Percentiles rank a stretch among this genome's conserved stretches.
Evolutionary conservation across 2,888 invertebrate genomes (phyloP).

Genomic region (Chrysolina haemoptera): DNA sequence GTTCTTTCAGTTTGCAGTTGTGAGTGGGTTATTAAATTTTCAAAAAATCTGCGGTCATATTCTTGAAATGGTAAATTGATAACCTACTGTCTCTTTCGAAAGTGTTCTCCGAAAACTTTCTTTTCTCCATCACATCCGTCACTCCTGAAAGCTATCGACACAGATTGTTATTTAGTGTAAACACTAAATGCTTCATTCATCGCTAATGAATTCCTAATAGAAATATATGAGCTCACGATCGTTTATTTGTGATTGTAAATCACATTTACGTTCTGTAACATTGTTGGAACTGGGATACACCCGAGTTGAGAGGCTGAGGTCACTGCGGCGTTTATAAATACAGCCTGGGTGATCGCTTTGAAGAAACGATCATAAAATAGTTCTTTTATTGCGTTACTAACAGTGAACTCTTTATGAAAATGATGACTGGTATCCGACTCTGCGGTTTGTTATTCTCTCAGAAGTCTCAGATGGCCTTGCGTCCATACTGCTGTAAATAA

Average conservation of each 20-base stretch:
- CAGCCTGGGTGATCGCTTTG: background rate
- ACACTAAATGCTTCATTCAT: background rate
- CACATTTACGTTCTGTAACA: conserved; percentile 21
- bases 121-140: background rate
- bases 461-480: background rate
- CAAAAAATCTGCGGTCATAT: no score
- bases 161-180: background rate
- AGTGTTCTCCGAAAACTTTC: no score
- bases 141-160: conserved; percentile 3
- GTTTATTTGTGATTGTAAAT: conserved; percentile 14
- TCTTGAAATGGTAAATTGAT: no score
- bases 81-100: no score
- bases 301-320: conserved; percentile 17
- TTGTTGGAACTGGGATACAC: background rate
- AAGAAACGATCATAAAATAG: background rate
- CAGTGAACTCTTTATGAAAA: background rate
- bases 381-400: background rate
- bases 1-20: no score
- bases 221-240: conserved; percentile 3
- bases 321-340: conserved; percentile 18
- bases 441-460: background rate
- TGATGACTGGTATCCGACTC: background rate
- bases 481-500: background rate
- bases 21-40: no score
- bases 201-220: background rate